These are phyloP conservation scores for Nannoperca obscura DNA, from an alignment of 2,797 vertebrate species.

Conservation along the genomic window DNA sequence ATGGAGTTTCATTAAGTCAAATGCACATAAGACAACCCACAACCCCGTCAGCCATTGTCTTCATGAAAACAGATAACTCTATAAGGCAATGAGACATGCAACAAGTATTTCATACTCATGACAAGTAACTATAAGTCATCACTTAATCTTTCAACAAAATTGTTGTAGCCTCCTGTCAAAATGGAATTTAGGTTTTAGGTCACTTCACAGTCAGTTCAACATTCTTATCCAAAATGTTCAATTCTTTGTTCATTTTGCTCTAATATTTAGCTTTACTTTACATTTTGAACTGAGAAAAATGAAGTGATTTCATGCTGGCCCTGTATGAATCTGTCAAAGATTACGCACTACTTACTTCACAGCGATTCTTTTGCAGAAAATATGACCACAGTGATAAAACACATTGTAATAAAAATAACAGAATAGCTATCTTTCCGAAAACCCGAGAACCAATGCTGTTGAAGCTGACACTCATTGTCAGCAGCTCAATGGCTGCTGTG, in stretches of 20 bases:
- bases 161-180: neutral
- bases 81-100: neutral
- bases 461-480: slow-evolving; percentile 28
- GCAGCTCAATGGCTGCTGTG: slow-evolving; percentile 37
- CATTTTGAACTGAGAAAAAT: neutral
- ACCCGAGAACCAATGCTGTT: slow-evolving; percentile 24
- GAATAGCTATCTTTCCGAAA: slow-evolving; percentile 32
- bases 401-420: slow-evolving; percentile 18
- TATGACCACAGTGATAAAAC: slow-evolving; percentile 15
- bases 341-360: neutral
- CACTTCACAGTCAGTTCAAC: neutral
- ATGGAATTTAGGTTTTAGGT: neutral
- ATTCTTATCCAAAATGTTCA: neutral
- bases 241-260: neutral
- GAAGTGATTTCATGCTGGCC: neutral
- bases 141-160: neutral
- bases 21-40: neutral
- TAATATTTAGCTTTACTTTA: neutral
- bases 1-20: neutral
- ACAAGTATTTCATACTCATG: neutral
- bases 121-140: neutral
- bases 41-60: neutral
- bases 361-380: neutral
- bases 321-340: slow-evolving; percentile 6
- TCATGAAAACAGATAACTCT: neutral